Evolutionary conservation across 2,113 vertebrate genomes (phyloP), one percentile per base, ranked within the genome.

Genomic region (Hyperoodon ampullatus): DNA sequence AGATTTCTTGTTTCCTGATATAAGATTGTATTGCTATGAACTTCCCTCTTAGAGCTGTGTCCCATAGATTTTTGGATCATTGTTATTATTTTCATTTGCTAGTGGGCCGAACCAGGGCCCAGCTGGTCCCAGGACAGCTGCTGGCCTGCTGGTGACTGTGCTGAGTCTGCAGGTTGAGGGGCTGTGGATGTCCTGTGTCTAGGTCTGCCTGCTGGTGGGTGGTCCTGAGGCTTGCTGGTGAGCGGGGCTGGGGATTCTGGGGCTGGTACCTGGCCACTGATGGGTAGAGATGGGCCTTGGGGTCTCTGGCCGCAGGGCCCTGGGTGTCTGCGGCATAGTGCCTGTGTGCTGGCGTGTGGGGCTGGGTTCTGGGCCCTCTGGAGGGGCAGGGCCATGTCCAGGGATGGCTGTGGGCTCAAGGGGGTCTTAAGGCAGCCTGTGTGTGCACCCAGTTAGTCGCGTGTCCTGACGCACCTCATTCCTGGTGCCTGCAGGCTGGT

Each of bases 311-410:
- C 9, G 4, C 72, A 47, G 72, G 28, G 15, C 28, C 74, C 44
- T 5, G 1, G 28, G 26, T 44, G 28, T n/a, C 65, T 2, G 6
- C 0, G 63, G 63, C 7, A 0, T 21, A 6, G 2, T 5, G 1
- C 72, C 15, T 21, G 44, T 77, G 44, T 16, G 6, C 44, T 50
- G 44, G 28, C 6, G 16, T 6, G 6, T 33, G 74, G 9, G 74
- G 74, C 74, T 9, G 6, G 74, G 44, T 50, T 9, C 74, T 33
- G 26, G 72, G 26, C 42, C 72, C 72, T 50, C 15, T 0, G 44
- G 28, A 1, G 44, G 74, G 74, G 74, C 28, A 19, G 28, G 44
- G 9, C 0, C 0, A 9, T 55, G 75, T 55, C 47, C 75, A n/a
- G 47, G 30, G 30, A 3, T 23, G 11, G 47, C 75, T 55, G 47